Percentiles rank a stretch among this genome's conserved stretches.
phyloP scores from a whole-genome alignment of 1,140 invertebrate genomes.

The Drosophila neocordata region DNA sequence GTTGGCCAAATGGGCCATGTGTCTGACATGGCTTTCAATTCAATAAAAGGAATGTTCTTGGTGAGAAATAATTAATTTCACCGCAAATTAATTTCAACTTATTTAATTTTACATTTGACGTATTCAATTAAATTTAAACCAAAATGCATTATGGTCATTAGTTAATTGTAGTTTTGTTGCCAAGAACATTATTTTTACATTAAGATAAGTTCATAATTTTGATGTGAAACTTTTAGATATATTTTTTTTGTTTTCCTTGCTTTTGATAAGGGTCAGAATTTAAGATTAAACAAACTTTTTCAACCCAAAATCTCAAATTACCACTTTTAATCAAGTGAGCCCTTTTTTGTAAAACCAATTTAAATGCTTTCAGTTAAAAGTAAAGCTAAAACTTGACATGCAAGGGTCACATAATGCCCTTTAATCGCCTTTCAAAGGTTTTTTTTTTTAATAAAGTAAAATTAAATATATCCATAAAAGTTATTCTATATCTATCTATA shows the following conservation, averaged over 20 bases:
- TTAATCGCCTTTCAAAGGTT: not conserved
- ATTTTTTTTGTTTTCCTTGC: not conserved
- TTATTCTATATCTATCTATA: not conserved
- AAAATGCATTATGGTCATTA: too few relatives aligned
- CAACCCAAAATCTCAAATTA: slow-evolving; percentile 1
- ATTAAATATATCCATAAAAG: not conserved
- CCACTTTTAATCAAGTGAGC: slow-evolving; percentile 1
- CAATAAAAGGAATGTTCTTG: not conserved
- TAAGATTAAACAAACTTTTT: slow-evolving; percentile 18
- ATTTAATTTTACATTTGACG: too few relatives aligned
- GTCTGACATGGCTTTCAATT: not conserved
- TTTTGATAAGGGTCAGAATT: slow-evolving; percentile 1
- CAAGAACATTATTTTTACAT: not conserved
- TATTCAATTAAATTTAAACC: too few relatives aligned
- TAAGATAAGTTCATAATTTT: not conserved
- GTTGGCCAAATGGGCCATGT: not conserved
- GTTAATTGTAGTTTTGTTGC: too few relatives aligned
- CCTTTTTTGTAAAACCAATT: slow-evolving; percentile 18
- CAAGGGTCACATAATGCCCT: not conserved
- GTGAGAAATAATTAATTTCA: not conserved
- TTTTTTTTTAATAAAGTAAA: not conserved
- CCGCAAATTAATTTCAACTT: too few relatives aligned
- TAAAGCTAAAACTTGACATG: not conserved
- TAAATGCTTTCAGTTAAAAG: slow-evolving; percentile 8
- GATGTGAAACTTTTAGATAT: not conserved